Percentiles rank a stretch among this genome's conserved stretches.
These are phyloP conservation scores for Pocillopora verrucosa DNA, from an alignment of 64 coral and sea anemone genomes.

Conservation along the genomic window DNA sequence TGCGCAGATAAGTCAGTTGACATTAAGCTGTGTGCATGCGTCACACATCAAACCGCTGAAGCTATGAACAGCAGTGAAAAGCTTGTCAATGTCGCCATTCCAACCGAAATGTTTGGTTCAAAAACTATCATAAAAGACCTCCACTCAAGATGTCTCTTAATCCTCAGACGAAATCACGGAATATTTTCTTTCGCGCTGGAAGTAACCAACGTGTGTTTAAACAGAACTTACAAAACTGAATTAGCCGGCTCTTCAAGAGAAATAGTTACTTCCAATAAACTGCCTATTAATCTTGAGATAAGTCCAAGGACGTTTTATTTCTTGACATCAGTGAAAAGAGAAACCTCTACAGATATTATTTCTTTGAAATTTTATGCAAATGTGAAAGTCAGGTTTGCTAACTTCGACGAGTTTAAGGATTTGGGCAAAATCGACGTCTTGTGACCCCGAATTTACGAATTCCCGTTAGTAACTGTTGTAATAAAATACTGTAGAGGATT, in stretches of 20 bases:
- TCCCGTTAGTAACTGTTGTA: no score
- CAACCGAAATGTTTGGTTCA: constrained; percentile 6
- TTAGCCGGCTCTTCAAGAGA: neutral
- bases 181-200: neutral
- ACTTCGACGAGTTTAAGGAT: neutral
- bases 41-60: neutral
- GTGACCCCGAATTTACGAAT: neutral
- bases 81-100: neutral
- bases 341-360: neutral
- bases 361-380: neutral
- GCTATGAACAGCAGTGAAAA: neutral
- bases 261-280: neutral
- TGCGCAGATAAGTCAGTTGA: constrained; percentile 49
- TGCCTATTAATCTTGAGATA: constrained; percentile 1
- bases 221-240: neutral
- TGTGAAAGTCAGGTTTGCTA: neutral
- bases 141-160: neutral
- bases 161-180: neutral
- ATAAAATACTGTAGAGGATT: no score
- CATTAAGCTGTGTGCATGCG: constrained; percentile 36
- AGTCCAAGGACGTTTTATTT: neutral
- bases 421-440: neutral
- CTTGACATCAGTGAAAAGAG: neutral
- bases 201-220: neutral
- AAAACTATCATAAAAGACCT: neutral